Base-by-base conservation (phyloP, 1,140 invertebrate genomes). In the Trichonephila inaurata region DNA sequence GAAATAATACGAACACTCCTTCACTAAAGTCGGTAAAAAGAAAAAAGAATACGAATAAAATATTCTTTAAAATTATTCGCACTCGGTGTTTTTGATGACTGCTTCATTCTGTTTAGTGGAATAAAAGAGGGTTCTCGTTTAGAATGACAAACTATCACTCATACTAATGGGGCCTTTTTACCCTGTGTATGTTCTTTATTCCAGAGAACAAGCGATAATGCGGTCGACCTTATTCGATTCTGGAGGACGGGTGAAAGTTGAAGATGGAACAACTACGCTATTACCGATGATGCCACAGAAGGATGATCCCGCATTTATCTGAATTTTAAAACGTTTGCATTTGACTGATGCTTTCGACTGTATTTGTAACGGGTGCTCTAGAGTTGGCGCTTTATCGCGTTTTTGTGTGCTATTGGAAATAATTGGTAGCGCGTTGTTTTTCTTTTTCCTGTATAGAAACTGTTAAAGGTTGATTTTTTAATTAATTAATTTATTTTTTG, bases 281-380 rank as follows among this genome's bases (percentile, higher is more conserved):
- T 33, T 77, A 77, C 24, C 28, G 33, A 77, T 24, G 66, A 69
- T 51, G 44, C 24, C 28, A 77, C 18, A n/a, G 66, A 69, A 14
- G 44, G 33, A 85, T 61, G n/a, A 85, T 28, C 82, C 28, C 83
- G 83, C 83, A 85, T 85, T 85, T 85, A 60, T 85, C 44, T 85
- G n/a, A 33, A 85, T 85, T 85, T 60, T 85, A 28, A 60, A 60
- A 24, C 83, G 24, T 85, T 85, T 58, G 44, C n/a, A 85, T 60
- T 85, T 85, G 83, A 85, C 51, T 85, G 58, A 85, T 61, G 83
- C 33, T 85, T 28, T 24, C 21, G 51, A 60, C 44, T 85, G 1
- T n/a, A 28, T 14, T 3, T 21, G 58, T 18, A 24, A 58, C 19
- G 21, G 21, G 21, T 7, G 19, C n/a, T 12, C 58, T 18, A 24